Evolutionary conservation across 1,140 invertebrate species (phyloP).

Genomic region (Panulirus ornatus): DNA sequence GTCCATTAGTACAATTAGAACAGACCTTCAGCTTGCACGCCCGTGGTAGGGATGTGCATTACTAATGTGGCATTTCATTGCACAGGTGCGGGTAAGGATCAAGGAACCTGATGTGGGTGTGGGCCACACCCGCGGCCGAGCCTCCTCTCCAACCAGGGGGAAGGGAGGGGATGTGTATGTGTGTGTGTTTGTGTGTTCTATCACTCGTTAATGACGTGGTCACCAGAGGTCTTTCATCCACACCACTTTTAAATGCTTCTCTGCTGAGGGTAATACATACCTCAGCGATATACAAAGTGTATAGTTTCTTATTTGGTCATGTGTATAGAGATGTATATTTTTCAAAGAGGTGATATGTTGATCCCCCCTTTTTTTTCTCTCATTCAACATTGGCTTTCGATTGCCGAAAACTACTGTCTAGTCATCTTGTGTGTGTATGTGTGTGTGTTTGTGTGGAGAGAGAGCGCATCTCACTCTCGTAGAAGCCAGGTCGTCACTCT

Average conservation of each 20-base stretch:
- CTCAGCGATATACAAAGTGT: neutral
- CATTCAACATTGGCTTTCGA: no score
- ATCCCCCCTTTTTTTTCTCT: no score
- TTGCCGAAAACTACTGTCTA: no score
- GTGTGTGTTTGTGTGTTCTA: no score
- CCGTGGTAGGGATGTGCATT: neutral
- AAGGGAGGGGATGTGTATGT: neutral
- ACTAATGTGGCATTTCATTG: neutral
- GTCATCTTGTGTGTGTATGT: no score
- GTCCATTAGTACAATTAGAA: no score
- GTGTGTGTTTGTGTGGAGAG: no score
- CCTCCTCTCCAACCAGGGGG: neutral
- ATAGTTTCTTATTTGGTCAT: neutral
- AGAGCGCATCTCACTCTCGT: neutral
- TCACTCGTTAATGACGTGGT: neutral
- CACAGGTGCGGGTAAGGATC: neutral
- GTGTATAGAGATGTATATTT: slow-evolving; percentile 14
- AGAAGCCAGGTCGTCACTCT: no score
- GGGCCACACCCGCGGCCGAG: neutral
- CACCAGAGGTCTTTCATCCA: neutral
- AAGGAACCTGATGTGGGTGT: no score
- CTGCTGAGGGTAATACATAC: no score
- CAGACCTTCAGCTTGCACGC: no score
- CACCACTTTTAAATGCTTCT: neutral
- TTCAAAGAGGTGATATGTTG: no score